Percentiles rank a stretch among this genome's conserved stretches.
phyloP scores from a whole-genome alignment of 2,888 invertebrate species.

The Cheilosia scutellata region DNA sequence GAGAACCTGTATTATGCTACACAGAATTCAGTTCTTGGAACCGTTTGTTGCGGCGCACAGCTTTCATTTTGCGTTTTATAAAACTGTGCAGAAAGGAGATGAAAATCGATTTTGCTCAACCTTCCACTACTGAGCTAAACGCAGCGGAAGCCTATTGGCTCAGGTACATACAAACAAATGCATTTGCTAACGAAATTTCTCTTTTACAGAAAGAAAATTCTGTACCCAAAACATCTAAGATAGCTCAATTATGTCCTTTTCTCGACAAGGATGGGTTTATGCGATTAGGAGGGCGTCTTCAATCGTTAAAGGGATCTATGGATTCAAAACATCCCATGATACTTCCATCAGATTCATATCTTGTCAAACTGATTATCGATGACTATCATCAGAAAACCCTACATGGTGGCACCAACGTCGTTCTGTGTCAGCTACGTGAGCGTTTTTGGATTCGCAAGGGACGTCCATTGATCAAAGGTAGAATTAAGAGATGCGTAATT shows the following conservation, averaged over 20 bases:
- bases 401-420: conserved; percentile 28
- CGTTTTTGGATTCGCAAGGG: too few species aligned
- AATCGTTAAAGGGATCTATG: not conserved
- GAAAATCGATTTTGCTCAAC: not conserved
- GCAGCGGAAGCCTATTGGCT: conserved; percentile 35
- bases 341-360: conserved; percentile 7
- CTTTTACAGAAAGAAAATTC: conserved; percentile 23
- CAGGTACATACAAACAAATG: conserved; percentile 17
- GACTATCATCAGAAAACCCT: conserved; percentile 22
- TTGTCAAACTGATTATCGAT: conserved; percentile 28
- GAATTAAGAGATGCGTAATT: conserved; percentile 20
- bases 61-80: conserved; percentile 8
- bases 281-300: conserved; percentile 15
- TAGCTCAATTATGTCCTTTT: conserved; percentile 23
- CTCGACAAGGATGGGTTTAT: conserved; percentile 32
- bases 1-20: conserved; percentile 13
- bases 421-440: too few species aligned
- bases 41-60: conserved; percentile 28
- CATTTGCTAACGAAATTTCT: conserved; percentile 40
- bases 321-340: conserved; percentile 25
- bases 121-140: not conserved
- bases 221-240: conserved; percentile 17
- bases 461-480: conserved; percentile 7
- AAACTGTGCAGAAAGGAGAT: not conserved
- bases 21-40: conserved; percentile 35